Base-by-base conservation (phyloP, 2,888 invertebrate genomes). In the Spisula solida region DNA sequence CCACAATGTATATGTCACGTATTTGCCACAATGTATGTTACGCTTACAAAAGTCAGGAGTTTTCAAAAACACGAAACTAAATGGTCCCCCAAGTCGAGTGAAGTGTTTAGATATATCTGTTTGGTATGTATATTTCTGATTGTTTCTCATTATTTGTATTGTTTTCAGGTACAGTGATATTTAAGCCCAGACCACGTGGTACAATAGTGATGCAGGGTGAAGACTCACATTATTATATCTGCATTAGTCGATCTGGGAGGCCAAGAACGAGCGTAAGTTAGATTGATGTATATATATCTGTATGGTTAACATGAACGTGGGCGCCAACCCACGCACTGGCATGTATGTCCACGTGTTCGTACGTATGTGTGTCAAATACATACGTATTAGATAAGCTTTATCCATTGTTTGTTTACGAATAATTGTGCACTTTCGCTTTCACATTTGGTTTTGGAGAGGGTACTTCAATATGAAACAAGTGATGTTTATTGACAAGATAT, bases 91-190 rank as follows among this genome's bases (percentile, higher is more conserved):
- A 60, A 60, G 60, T 60, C 1, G 60, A 1, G 16, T 1, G 31
- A 31, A 34, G 8, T 31, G 31, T 31, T 75, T 31, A 34, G 25
- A 31, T 31, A 75, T 31, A 34, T 75, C 18, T 75, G 14, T 31
- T 31, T 34, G 31, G 16, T 75, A 14, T 25, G 8, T 5, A 66
- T 66, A 25, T 66, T 14, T 0, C 60, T 60, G 18, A 60, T 60
- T 14, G 60, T 60, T 80, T 20, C 20, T 31, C 16, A 20, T 80
- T 83, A 12, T 51, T 34, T 31, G n/a, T 84, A n/a, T 55, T 55
- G n/a, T 48, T 85, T 85, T 41, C 85, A 88, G 91, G 82, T 87
- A 88, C 83, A 60, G 82, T 91, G 41, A 80, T 91, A 84, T 91
- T 91, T 84, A 85, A 87, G 70, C 84, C 89, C 41, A 87, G 82